Conservation (phyloP, 2,888 invertebrate species). For the Drosophila stalkeri region DNA sequence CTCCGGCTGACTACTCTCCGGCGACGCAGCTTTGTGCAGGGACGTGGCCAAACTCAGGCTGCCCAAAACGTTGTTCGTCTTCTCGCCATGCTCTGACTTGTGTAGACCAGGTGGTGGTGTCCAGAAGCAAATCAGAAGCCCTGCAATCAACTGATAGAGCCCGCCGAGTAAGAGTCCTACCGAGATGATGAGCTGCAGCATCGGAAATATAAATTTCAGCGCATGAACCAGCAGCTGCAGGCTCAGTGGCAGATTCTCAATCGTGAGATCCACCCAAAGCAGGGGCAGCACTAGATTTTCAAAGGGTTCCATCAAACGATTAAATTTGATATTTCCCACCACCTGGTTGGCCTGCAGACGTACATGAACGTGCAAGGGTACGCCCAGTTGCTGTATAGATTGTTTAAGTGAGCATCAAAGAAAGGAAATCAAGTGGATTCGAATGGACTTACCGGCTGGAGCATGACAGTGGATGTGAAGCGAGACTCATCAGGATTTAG, state of each 20-base stretch:
- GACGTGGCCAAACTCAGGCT: conserved; percentile 30
- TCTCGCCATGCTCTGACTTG: conserved; percentile 45
- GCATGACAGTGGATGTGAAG: conserved; percentile 86
- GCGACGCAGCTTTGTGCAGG: conserved; percentile 41
- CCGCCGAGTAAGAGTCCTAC: conserved; percentile 86
- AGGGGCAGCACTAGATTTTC: conserved; percentile 89
- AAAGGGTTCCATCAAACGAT: conserved; percentile 87
- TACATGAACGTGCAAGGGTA: conserved; percentile 88
- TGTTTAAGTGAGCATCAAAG: background rate
- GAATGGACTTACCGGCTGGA: conserved; percentile 88
- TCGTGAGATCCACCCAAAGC: conserved; percentile 89
- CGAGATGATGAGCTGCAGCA: conserved; percentile 85
- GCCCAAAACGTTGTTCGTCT: conserved; percentile 25
- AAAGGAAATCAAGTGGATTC: background rate
- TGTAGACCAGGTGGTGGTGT: conserved; percentile 52
- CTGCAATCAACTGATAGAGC: conserved; percentile 84
- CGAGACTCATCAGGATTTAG: conserved; percentile 87
- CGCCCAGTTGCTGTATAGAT: conserved; percentile 87
- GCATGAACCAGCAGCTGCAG: conserved; percentile 85
- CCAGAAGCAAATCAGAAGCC: conserved; percentile 78
- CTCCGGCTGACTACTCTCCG: conserved; percentile 40
- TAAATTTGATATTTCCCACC: conserved; percentile 88
- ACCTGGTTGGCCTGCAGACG: conserved; percentile 91
- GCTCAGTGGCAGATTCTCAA: conserved; percentile 84
- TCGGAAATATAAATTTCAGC: conserved; percentile 86